These are phyloP conservation scores for Nannobrachium achirus DNA, from an alignment of 2,113 vertebrate species.

Conservation along the genomic window DNA sequence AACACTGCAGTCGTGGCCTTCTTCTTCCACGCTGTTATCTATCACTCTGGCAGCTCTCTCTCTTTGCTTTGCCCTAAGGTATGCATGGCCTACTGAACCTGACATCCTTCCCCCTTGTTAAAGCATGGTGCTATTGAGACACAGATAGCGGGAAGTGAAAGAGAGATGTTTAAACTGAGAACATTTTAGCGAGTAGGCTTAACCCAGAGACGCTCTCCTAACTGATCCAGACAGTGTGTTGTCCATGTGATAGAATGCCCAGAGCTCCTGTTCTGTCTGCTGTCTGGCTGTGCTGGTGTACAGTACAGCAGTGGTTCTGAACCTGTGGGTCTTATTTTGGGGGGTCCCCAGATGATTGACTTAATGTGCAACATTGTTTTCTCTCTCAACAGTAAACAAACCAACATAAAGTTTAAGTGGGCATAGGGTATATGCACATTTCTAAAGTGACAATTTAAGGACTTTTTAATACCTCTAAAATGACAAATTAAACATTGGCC, in stretches of 20 bases:
- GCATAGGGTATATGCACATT: no score
- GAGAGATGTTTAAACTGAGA: conserved; percentile 12
- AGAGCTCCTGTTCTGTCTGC: not conserved
- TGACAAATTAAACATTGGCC: no score
- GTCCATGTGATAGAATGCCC: not conserved
- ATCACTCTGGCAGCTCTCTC: conserved; percentile 18
- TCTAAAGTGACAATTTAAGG: no score
- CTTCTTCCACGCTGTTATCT: conserved; percentile 1
- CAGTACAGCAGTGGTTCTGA: no score
- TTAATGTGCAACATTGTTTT: no score
- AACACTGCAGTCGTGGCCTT: not conserved
- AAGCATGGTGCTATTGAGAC: conserved; percentile 15
- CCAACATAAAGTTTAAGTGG: no score
- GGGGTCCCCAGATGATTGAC: no score
- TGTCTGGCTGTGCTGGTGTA: not conserved
- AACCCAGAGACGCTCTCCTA: not conserved
- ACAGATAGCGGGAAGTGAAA: not conserved
- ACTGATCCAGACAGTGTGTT: not conserved
- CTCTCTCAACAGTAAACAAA: no score
- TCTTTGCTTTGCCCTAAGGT: conserved; percentile 23
- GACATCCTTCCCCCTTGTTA: conserved; percentile 31
- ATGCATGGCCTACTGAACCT: conserved; percentile 45
- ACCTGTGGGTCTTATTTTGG: no score
- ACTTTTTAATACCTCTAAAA: no score
- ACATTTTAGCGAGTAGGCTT: not conserved